phyloP scores from a whole-genome alignment of 1,140 invertebrate species.

The Platorchestia sp. region DNA sequence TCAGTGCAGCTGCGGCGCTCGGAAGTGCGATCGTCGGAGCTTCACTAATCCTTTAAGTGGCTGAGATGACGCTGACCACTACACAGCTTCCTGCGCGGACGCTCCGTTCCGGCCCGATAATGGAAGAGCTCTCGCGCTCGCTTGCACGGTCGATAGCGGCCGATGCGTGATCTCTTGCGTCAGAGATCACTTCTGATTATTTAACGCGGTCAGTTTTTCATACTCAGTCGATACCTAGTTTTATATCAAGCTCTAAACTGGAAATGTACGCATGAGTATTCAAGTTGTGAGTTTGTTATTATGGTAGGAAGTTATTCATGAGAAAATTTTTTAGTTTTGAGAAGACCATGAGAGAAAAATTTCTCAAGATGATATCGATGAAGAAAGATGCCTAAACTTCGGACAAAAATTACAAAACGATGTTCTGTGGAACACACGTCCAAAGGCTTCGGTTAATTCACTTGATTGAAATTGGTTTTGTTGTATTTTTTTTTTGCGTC shows the following conservation, averaged over 20 bases:
- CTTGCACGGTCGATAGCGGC: not conserved
- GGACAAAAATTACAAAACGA: not conserved
- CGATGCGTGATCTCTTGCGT: not conserved
- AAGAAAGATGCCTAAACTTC: not conserved
- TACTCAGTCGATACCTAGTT: not conserved
- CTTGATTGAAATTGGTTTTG: not conserved
- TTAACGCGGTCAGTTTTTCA: not conserved
- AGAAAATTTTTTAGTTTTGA: not conserved
- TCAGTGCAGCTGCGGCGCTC: slow-evolving; percentile 42
- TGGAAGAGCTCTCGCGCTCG: not conserved
- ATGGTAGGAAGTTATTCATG: not conserved
- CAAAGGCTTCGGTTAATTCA: not conserved
- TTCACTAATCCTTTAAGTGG: slow-evolving; percentile 51
- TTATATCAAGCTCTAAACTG: not conserved
- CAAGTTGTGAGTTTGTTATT: not conserved
- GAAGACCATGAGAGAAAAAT: not conserved
- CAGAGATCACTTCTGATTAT: not conserved
- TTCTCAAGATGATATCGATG: not conserved
- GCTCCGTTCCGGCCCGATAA: not conserved
- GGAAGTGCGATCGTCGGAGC: not conserved
- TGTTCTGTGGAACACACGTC: not conserved
- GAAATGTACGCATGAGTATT: not conserved
- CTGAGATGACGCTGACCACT: slow-evolving; percentile 29
- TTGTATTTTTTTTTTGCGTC: too few relatives aligned
- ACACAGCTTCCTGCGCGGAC: slow-evolving; percentile 5